Evolutionary conservation across 2,113 vertebrate species (phyloP), one percentile per base, ranked within the genome.

Genomic region (Megaleporinus macrocephalus): DNA sequence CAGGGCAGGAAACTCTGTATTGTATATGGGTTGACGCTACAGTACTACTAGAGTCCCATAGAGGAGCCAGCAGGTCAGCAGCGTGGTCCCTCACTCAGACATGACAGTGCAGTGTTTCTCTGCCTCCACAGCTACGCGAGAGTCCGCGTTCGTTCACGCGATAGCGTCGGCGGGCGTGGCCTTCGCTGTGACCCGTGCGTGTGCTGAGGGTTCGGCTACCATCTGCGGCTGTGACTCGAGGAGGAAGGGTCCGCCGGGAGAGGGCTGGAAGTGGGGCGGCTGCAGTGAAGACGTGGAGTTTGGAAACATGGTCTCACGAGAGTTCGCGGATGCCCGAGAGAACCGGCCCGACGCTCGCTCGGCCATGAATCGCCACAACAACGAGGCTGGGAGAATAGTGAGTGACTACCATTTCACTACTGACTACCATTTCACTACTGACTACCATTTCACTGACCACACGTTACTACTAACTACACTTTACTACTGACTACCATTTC

Each of bases 231-330:
- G 98, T 11, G 97, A 98, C 91, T 93, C 91, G 0, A 96, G 96
- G 29, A 96, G 97, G 88, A 98, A 97, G 87, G 96, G 96, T 18
- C 95, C 95, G 0, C 97, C 97, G 0, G 97, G 96, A 0, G 97
- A 97, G 62, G 97, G 97, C 70, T 99, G 98, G 98, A 99, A 99
- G 88, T 99, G 98, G 98, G 98, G 98, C 0, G 98, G 98, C 91
- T 99, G 98, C 93, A 99, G 98, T 0, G 97, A 99, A 87, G 97
- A 99, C 5, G 94, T 97, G 76, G 96, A 99, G 49, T 99, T 99
- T 22, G 98, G 98, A 1, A 97, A 94, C 84, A 99, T 96, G 97
- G 98, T 99, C 86, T 99, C 97, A 12, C 93, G 98, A 63, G 97
- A 99, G 88, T 99, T 99, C 18, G 98, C 97, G 0, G 98, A 99